Conservation (phyloP, 2,113 vertebrate genomes). For the Gallinago jamesoni region DNA sequence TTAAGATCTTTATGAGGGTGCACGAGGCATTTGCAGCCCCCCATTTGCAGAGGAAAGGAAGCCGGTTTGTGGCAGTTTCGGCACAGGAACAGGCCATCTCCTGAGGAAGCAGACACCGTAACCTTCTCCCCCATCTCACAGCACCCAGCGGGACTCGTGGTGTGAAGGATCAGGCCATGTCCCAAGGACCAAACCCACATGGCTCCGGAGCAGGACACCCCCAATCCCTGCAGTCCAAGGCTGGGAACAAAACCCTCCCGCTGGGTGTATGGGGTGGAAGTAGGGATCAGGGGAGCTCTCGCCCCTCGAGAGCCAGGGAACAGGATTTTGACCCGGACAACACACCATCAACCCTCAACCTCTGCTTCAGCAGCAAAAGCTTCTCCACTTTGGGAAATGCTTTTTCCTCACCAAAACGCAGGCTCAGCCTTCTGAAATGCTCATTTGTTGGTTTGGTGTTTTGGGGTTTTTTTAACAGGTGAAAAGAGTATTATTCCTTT, state of each 20-base stretch:
- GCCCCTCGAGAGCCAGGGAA: neutral
- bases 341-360: neutral
- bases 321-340: neutral
- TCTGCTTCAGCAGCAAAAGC: neutral
- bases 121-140: neutral
- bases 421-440: neutral
- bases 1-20: neutral
- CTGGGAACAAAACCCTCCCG: accelerated
- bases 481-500: neutral
- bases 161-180: accelerated
- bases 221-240: accelerated
- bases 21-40: neutral
- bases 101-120: accelerated
- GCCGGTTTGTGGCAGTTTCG: neutral
- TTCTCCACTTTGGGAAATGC: neutral
- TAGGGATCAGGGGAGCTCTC: neutral
- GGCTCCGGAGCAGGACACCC: neutral
- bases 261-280: neutral
- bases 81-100: neutral
- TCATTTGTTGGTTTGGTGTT: neutral
- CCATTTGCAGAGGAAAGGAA: neutral
- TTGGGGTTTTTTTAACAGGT: neutral
- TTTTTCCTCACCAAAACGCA: neutral
- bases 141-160: accelerated
- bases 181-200: accelerated